Evolutionary conservation across 1,140 invertebrate genomes (phyloP), one percentile per base, ranked within the genome.

Genomic region (Achatina immaculata): DNA sequence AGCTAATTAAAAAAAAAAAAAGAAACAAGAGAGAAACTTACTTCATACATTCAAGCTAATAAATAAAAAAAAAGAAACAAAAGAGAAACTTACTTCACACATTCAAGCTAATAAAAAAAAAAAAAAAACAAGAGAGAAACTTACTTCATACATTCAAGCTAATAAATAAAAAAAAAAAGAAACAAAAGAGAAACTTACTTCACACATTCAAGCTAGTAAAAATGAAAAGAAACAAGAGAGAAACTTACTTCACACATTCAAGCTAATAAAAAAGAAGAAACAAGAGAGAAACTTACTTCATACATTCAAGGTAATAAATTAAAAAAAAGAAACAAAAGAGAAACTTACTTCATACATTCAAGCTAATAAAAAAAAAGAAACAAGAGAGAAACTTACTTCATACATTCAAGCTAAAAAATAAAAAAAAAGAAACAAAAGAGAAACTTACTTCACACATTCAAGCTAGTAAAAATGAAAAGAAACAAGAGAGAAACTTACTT

Each of bases 221-320:
- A 38, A 69, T 40, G 42, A 7, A 69, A 40, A 69, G 68, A 69
- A 42, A 38, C 21, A 0, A 76, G 2, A 76, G 16, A 76, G n/a
- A 24, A 43, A 88, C 87, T 88, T 88, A 88, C 87, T 88, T 88
- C 86, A 62, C 16, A n/a, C n/a, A n/a, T n/a, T n/a, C n/a, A n/a
- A n/a, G n/a, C 9, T 21, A 7, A 69, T 19, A 38, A 69, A 69
- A 28, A 7, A 69, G n/a, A 40, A 69, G 68, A 69, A 42, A 38
- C 21, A 0, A 76, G 2, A 76, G 16, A 76, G n/a, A 24, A 43
- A 88, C 87, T 88, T 88, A 88, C 87, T 88, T 88, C 86, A 62
- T 3, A n/a, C n/a, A n/a, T n/a, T n/a, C n/a, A n/a, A n/a, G n/a
- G n/a, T n/a, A n/a, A n/a, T n/a, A n/a, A n/a, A n/a, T n/a, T n/a